Percentiles rank a stretch among this genome's conserved stretches.
phyloP scores from a whole-genome alignment of 1,140 invertebrate species.

The Agrilus planipennis region DNA sequence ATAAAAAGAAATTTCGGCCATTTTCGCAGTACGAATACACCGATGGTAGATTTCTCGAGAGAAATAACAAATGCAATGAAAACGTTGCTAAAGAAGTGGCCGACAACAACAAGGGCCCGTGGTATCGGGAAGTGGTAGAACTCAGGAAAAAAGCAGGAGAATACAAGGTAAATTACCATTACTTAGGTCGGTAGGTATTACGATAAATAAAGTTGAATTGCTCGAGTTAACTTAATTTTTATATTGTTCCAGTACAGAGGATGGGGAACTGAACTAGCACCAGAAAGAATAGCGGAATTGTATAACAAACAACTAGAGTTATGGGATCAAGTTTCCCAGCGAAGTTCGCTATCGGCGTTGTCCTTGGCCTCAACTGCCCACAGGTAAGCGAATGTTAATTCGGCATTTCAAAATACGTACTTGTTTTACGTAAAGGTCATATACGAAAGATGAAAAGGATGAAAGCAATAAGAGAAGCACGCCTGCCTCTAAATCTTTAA shows the following conservation, averaged over 20 bases:
- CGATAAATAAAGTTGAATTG: neutral
- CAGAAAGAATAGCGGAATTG: slow-evolving; percentile 61
- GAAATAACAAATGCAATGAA: slow-evolving; percentile 34
- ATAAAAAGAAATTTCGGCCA: slow-evolving; percentile 69
- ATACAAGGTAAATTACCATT: slow-evolving; percentile 74
- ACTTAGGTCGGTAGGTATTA: no score
- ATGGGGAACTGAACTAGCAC: slow-evolving; percentile 76
- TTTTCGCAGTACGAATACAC: slow-evolving; percentile 69
- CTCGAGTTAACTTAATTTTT: slow-evolving; percentile 6
- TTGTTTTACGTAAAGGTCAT: slow-evolving; percentile 40
- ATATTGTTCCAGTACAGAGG: slow-evolving; percentile 60
- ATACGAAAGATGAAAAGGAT: slow-evolving; percentile 78
- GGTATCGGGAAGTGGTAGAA: slow-evolving; percentile 77
- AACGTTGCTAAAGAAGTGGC: slow-evolving; percentile 31
- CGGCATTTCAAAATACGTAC: neutral
- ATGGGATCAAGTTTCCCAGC: slow-evolving; percentile 79
- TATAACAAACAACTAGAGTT: slow-evolving; percentile 72
- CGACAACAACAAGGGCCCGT: slow-evolving; percentile 41
- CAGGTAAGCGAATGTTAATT: slow-evolving; percentile 39
- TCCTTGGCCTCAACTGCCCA: slow-evolving; percentile 76
- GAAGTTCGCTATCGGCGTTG: slow-evolving; percentile 76
- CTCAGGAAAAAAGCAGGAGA: slow-evolving; percentile 81
- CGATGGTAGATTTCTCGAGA: slow-evolving; percentile 58
- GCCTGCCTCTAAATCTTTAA: slow-evolving; percentile 48
- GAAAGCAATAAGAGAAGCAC: slow-evolving; percentile 69